Conservation (phyloP, 2,888 invertebrate species). For the Himalopsyche anomala region DNA sequence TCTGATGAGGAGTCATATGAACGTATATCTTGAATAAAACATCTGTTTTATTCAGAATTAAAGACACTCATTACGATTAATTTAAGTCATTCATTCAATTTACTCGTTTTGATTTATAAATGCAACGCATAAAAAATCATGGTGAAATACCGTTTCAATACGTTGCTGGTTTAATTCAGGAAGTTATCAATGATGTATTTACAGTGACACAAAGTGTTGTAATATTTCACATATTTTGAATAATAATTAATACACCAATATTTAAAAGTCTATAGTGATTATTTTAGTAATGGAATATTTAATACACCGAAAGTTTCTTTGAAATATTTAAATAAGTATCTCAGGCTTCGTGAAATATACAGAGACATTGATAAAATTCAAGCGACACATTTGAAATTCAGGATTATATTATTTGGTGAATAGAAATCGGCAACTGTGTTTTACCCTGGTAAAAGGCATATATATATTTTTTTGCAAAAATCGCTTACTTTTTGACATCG, state of each 20-base stretch:
- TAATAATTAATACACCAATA: no score
- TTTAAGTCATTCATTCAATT: no score
- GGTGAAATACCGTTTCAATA: neutral
- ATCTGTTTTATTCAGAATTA: no score
- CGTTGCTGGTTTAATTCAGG: neutral
- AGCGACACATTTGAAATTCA: neutral
- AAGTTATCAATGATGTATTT: neutral
- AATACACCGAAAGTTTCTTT: neutral
- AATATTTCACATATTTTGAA: neutral
- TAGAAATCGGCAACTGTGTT: no score
- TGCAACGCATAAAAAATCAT: neutral
- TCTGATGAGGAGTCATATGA: no score
- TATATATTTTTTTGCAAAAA: no score
- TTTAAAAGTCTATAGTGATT: neutral
- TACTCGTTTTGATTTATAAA: neutral
- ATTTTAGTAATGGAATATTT: neutral
- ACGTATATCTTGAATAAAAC: no score
- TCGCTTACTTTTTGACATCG: no score
- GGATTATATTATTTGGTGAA: no score
- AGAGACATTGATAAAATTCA: neutral
- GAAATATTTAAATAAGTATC: conserved; percentile 5
- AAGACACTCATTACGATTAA: no score
- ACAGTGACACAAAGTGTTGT: neutral
- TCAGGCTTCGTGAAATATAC: neutral
- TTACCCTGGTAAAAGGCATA: no score